Percentiles rank a stretch among this genome's conserved stretches.
phyloP scores from a whole-genome alignment of 2,797 vertebrate species.

The Lycodopsis pacificus region DNA sequence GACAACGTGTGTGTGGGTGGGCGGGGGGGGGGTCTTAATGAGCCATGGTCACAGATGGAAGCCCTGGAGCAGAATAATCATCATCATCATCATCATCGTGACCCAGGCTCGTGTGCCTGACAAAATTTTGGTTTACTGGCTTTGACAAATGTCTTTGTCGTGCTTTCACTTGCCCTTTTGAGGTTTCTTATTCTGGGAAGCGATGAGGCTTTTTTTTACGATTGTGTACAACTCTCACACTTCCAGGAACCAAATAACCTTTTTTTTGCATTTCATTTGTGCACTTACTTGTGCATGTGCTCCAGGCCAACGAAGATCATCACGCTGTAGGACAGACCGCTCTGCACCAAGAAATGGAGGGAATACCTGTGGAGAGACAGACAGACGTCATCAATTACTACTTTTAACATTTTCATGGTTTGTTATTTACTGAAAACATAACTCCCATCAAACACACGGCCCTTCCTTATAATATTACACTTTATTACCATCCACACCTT shows the following conservation, averaged over 20 bases:
- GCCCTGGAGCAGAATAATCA: slow-evolving; percentile 34
- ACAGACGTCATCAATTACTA: slow-evolving; percentile 20
- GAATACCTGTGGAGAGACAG: slow-evolving; percentile 89
- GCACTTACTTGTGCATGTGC: slow-evolving; percentile 97
- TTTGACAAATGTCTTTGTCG: not conserved
- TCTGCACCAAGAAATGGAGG: slow-evolving; percentile 98
- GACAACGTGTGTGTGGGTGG: slow-evolving; percentile 6
- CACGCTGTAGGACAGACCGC: slow-evolving; percentile 94
- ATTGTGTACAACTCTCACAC: not conserved
- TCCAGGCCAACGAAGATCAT: slow-evolving; percentile 93
- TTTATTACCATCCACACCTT: slow-evolving; percentile 1
- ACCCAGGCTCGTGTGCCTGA: slow-evolving; percentile 20
- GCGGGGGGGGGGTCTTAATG: slow-evolving; percentile 21
- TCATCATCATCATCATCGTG: slow-evolving; percentile 19
- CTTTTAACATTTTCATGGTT: not conserved
- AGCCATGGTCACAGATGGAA: slow-evolving; percentile 62
- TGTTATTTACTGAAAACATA: slow-evolving; percentile 4
- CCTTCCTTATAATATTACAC: not conserved
- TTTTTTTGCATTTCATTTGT: not conserved
- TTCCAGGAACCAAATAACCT: not conserved
- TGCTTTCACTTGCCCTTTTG: not conserved
- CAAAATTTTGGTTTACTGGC: not conserved
- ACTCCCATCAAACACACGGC: not conserved
- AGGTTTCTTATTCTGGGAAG: not conserved
- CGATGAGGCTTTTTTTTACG: not conserved